These are phyloP conservation scores for Unio pictorum DNA, from an alignment of 2,888 invertebrate genomes.

Conservation along the genomic window DNA sequence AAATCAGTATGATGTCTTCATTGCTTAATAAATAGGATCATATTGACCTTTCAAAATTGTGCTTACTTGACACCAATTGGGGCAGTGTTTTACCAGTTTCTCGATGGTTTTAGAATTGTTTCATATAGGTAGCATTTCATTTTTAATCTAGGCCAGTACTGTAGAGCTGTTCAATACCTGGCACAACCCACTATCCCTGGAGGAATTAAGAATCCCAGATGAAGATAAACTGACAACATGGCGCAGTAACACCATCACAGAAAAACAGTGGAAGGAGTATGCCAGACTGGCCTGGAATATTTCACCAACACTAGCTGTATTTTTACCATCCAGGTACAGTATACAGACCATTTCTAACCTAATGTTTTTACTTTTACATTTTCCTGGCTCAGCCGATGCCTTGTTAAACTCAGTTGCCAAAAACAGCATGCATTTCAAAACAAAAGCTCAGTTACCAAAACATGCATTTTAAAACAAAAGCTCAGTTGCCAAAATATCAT, in stretches of 20 bases:
- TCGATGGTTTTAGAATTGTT: not conserved
- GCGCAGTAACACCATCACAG: conserved; percentile 82
- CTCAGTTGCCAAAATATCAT: too few species aligned
- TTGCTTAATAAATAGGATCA: too few species aligned
- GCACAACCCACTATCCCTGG: conserved; percentile 91
- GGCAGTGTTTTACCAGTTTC: not conserved
- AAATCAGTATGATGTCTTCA: too few species aligned
- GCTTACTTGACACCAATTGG: too few species aligned
- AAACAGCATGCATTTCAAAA: too few species aligned
- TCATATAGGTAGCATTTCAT: not conserved
- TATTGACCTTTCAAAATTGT: too few species aligned
- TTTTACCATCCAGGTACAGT: conserved; percentile 78
- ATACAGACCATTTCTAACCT: too few species aligned
- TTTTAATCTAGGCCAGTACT: not conserved
- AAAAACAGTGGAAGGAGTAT: conserved; percentile 79
- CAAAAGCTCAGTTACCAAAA: too few species aligned
- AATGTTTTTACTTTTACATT: too few species aligned
- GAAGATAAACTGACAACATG: conserved; percentile 87
- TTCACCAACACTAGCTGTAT: conserved; percentile 92
- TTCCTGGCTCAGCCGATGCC: too few species aligned
- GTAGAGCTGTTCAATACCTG: conserved; percentile 78
- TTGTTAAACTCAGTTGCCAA: too few species aligned
- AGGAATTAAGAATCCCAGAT: conserved; percentile 82
- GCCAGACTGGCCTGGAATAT: conserved; percentile 97
- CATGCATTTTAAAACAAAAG: too few species aligned